Conservation (phyloP, 1,140 invertebrate genomes). For the Formica exsecta region DNA sequence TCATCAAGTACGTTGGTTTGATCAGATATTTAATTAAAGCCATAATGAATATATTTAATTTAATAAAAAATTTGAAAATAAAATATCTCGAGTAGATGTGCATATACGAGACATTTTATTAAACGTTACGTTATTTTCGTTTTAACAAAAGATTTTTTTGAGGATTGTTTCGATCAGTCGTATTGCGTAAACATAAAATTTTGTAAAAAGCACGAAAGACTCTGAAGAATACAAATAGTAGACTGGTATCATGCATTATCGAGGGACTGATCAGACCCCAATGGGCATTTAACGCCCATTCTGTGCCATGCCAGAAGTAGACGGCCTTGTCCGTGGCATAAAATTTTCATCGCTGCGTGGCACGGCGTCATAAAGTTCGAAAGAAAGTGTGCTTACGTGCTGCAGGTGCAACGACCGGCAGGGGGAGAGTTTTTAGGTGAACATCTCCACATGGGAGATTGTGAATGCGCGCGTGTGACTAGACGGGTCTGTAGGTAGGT, state of each 20-base stretch:
- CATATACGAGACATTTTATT: not conserved
- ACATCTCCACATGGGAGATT: slow-evolving; percentile 22
- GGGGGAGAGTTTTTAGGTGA: slow-evolving; percentile 75
- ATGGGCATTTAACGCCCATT: slow-evolving; percentile 2
- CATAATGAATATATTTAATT: not conserved
- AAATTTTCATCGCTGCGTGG: slow-evolving; percentile 47
- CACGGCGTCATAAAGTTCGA: slow-evolving; percentile 45
- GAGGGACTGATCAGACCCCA: not conserved
- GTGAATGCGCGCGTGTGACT: slow-evolving; percentile 63
- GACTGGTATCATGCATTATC: not conserved
- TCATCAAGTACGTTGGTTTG: not conserved
- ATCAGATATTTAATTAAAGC: not conserved
- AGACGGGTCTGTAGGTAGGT: slow-evolving; percentile 83
- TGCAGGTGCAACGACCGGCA: slow-evolving; percentile 58
- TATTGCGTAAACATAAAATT: not conserved
- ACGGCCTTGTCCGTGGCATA: slow-evolving; percentile 51
- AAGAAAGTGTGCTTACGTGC: slow-evolving; percentile 76
- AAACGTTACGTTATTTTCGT: not conserved
- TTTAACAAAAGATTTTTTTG: not conserved
- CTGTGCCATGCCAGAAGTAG: slow-evolving; percentile 32
- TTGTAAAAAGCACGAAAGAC: not conserved
- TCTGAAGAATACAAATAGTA: not conserved
- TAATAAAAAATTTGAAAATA: not conserved
- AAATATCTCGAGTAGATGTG: not conserved
- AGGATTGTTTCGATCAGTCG: not conserved